Conservation (phyloP, 2,888 invertebrate genomes). For the Operophtera brumata region DNA sequence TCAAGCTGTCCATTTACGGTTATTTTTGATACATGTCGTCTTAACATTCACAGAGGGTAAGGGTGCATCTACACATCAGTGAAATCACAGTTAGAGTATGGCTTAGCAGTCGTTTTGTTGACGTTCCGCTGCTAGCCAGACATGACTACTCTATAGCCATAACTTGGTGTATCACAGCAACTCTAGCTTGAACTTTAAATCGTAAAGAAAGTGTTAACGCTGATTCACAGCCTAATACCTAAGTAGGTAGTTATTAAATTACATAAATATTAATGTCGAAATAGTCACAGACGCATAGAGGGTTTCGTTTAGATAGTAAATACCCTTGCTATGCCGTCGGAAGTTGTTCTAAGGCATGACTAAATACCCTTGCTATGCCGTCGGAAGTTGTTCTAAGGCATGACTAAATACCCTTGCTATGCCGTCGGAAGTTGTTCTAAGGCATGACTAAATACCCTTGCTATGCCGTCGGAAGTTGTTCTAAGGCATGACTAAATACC, state of each 20-base stretch:
- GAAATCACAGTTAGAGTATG: slow-evolving; percentile 70
- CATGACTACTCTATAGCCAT: slow-evolving; percentile 72
- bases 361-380: neutral
- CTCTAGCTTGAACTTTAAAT: slow-evolving; percentile 78
- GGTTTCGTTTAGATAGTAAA: neutral
- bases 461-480: slow-evolving; percentile 4
- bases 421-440: slow-evolving; percentile 1
- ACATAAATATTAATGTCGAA: slow-evolving; percentile 49
- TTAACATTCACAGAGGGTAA: slow-evolving; percentile 35
- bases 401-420: neutral
- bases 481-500: neutral
- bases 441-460: neutral
- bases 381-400: slow-evolving; percentile 1
- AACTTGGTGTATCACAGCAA: slow-evolving; percentile 77
- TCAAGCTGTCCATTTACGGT: no score
- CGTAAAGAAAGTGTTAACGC: slow-evolving; percentile 73
- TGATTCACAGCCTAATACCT: slow-evolving; percentile 77
- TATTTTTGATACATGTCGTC: slow-evolving; percentile 8
- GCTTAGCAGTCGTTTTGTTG: slow-evolving; percentile 46
- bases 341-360: slow-evolving; percentile 3
- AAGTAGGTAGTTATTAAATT: slow-evolving; percentile 59
- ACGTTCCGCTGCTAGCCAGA: slow-evolving; percentile 55
- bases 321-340: neutral
- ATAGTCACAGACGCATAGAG: slow-evolving; percentile 26
- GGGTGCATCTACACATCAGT: slow-evolving; percentile 56